A percentile compares a stretch with the other conserved stretches of the same genome.
Conservation (phyloP, 1,140 invertebrate genomes). For the Catajapyx aquilonaris region DNA sequence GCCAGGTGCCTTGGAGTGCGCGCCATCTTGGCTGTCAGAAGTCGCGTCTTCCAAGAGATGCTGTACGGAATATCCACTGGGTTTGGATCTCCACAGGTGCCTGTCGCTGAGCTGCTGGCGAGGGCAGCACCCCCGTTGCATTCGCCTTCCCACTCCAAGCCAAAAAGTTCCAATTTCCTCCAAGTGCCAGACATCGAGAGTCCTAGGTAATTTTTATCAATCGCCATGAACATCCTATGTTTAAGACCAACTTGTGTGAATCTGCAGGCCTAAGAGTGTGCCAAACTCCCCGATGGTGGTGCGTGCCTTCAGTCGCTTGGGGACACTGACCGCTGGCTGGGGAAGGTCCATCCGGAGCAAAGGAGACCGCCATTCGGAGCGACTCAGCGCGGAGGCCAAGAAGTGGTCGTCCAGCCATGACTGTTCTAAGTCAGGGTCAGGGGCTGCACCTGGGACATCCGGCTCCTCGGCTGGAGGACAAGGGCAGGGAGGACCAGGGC, state of each 20-base stretch:
- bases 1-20: conserved; percentile 70
- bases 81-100: conserved; percentile 80
- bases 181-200: conserved; percentile 55
- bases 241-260: neutral
- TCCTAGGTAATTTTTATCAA: conserved; percentile 33
- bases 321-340: conserved; percentile 75
- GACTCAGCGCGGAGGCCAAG: conserved; percentile 54
- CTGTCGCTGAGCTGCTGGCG: conserved; percentile 64
- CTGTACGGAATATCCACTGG: conserved; percentile 81
- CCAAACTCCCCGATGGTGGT: conserved; percentile 89
- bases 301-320: conserved; percentile 66
- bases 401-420: conserved; percentile 81
- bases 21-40: conserved; percentile 74
- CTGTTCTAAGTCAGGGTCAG: conserved; percentile 63
- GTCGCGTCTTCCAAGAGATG: conserved; percentile 79
- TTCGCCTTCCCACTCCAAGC: conserved; percentile 59
- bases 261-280: conserved; percentile 63
- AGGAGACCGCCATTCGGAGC: conserved; percentile 29
- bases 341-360: conserved; percentile 59
- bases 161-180: conserved; percentile 79
- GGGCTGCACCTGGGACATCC: too few species aligned
- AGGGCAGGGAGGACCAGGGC: conserved; percentile 36
- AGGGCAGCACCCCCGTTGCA: conserved; percentile 62
- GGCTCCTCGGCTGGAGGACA: too few species aligned
- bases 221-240: neutral